Conservation (phyloP, 2,888 invertebrate species). For the Hydrotaea diabolus region DNA sequence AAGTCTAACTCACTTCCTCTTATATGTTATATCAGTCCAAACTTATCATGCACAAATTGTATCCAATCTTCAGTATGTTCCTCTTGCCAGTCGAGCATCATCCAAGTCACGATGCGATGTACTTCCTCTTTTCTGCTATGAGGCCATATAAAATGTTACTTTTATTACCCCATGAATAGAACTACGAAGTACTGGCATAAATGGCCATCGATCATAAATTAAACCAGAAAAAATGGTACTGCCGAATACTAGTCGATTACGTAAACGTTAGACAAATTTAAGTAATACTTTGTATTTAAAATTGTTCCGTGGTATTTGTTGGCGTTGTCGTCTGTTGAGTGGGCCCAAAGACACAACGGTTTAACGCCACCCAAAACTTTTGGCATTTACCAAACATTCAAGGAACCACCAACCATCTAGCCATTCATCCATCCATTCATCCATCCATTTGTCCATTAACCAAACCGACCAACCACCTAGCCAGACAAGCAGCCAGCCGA, state of each 20-base stretch:
- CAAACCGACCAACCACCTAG: background rate
- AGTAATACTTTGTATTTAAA: constrained; percentile 41
- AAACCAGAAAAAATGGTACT: background rate
- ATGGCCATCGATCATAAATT: constrained; percentile 9
- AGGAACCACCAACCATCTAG: background rate
- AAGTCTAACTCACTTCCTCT: too few relatives aligned
- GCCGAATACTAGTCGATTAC: constrained; percentile 25
- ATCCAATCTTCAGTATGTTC: too few relatives aligned
- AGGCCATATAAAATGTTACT: background rate
- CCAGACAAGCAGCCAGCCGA: background rate
- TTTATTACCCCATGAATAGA: background rate
- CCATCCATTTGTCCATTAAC: background rate
- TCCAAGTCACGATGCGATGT: too few relatives aligned
- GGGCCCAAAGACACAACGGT: constrained; percentile 45
- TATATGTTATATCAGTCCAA: too few relatives aligned
- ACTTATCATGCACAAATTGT: too few relatives aligned
- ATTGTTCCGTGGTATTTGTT: background rate
- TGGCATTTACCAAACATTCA: constrained; percentile 20
- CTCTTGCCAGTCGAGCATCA: too few relatives aligned
- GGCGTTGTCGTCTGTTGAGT: background rate
- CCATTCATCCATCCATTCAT: background rate
- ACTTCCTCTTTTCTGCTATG: too few relatives aligned
- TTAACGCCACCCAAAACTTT: constrained; percentile 57
- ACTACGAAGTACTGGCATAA: background rate
- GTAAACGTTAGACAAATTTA: constrained; percentile 52